Conservation (phyloP, 2,113 vertebrate genomes). For the Butorides virescens region DNA sequence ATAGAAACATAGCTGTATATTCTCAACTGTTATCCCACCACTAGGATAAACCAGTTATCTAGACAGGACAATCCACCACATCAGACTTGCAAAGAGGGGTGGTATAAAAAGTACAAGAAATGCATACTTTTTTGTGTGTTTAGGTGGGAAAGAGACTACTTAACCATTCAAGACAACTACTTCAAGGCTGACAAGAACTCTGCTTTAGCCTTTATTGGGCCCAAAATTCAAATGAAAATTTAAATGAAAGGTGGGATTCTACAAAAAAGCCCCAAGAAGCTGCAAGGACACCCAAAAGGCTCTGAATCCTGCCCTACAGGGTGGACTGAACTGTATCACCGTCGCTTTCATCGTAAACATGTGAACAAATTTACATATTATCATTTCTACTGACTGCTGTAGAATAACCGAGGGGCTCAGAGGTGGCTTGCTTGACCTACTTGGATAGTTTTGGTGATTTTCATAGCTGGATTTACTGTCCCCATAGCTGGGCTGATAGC, state of each 20-base stretch:
- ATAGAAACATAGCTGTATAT: neutral
- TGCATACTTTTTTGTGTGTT: neutral
- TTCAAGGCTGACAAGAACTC: neutral
- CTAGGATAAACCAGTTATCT: neutral
- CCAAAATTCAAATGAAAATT: neutral
- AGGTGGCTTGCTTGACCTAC: slow-evolving; percentile 65
- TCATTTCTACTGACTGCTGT: neutral
- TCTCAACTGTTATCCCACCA: neutral
- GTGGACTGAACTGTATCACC: neutral
- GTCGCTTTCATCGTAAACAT: neutral
- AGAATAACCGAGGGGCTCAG: neutral
- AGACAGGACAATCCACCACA: neutral
- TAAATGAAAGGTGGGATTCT: neutral
- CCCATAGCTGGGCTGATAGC: slow-evolving; percentile 63
- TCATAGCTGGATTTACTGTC: slow-evolving; percentile 77
- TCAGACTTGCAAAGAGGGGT: neutral
- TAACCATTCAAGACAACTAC: neutral
- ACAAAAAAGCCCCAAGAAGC: neutral
- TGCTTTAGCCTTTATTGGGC: neutral
- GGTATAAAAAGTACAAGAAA: neutral
- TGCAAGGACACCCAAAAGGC: neutral
- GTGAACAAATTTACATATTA: neutral
- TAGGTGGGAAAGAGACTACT: neutral
- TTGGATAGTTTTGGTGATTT: slow-evolving; percentile 98
- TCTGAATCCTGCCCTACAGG: neutral